phyloP scores from a whole-genome alignment of 2,888 invertebrate species.

The Lasius fuliginosus region DNA sequence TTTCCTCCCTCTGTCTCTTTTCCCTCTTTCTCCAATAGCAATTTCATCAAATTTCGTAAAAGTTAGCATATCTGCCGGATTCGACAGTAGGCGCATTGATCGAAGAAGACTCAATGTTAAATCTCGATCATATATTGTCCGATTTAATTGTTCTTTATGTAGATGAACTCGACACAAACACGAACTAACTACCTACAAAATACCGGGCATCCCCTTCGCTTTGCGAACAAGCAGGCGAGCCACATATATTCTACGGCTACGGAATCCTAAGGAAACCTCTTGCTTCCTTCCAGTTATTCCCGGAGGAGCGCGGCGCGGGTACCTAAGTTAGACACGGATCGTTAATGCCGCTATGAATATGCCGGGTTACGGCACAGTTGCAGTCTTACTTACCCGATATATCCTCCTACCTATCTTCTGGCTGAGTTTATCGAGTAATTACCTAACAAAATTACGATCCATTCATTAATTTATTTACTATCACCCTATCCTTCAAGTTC shows the following conservation, averaged over 20 bases:
- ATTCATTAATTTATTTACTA: not conserved
- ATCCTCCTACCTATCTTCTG: constrained; percentile 33
- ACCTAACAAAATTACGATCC: constrained; percentile 29
- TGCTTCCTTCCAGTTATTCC: constrained; percentile 58
- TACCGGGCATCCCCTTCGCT: constrained; percentile 71
- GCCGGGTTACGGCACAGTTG: constrained; percentile 59
- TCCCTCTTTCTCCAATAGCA: constrained; percentile 58
- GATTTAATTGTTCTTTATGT: not conserved
- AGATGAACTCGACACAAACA: constrained; percentile 67
- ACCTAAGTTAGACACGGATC: constrained; percentile 78
- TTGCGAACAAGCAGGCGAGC: constrained; percentile 53
- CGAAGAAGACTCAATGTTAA: not conserved
- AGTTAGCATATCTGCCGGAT: constrained; percentile 78
- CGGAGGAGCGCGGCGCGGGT: constrained; percentile 61
- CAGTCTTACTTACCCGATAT: constrained; percentile 38
- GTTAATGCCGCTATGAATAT: constrained; percentile 83
- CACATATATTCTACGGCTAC: constrained; percentile 55
- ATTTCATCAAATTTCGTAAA: constrained; percentile 74
- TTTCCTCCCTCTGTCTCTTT: constrained; percentile 4
- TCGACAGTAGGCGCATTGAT: constrained; percentile 18
- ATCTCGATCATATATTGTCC: not conserved
- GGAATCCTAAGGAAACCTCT: constrained; percentile 70
- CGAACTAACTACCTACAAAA: constrained; percentile 71
- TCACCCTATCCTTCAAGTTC: not conserved
- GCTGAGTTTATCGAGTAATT: constrained; percentile 41